A percentile compares a stretch with the other conserved stretches of the same genome.
Conservation (phyloP, 2,797 vertebrate genomes). For the Hydrophis major region DNA sequence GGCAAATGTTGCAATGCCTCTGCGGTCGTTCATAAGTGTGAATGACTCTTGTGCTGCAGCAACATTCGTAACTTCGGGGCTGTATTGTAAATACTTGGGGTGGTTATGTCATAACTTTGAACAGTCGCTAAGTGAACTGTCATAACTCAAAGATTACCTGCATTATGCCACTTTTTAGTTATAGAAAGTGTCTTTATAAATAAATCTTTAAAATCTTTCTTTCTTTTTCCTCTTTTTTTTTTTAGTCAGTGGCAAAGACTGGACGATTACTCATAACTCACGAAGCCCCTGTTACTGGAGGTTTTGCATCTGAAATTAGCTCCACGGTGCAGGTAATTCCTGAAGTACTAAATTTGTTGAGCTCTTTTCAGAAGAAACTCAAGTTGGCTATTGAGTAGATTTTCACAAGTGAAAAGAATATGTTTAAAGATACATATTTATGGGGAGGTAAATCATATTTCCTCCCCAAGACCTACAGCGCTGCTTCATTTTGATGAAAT, state of each 20-base stretch:
- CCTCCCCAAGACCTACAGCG: background rate
- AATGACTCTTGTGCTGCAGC: too few relatives aligned
- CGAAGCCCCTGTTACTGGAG: constrained; percentile 94
- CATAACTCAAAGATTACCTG: background rate
- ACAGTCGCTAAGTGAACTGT: background rate
- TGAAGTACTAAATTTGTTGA: constrained; percentile 16
- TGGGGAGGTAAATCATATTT: background rate
- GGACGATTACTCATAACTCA: constrained; percentile 94
- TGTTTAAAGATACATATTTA: background rate
- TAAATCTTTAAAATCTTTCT: background rate
- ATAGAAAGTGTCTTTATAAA: background rate
- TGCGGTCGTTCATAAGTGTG: too few relatives aligned
- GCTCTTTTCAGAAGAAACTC: background rate
- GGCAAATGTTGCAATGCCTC: too few relatives aligned
- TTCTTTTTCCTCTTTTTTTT: constrained; percentile 36
- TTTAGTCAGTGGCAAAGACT: constrained; percentile 93
- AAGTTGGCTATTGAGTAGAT: background rate
- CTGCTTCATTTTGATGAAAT: background rate
- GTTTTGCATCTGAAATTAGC: constrained; percentile 95
- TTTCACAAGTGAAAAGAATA: background rate
- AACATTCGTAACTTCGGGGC: too few relatives aligned
- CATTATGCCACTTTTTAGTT: background rate
- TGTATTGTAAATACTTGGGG: too few relatives aligned
- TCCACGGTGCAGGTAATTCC: constrained; percentile 89
- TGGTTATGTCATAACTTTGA: background rate